Evolutionary conservation across 2,888 invertebrate genomes (phyloP).

Genomic region (Aleiodes testaceus): DNA sequence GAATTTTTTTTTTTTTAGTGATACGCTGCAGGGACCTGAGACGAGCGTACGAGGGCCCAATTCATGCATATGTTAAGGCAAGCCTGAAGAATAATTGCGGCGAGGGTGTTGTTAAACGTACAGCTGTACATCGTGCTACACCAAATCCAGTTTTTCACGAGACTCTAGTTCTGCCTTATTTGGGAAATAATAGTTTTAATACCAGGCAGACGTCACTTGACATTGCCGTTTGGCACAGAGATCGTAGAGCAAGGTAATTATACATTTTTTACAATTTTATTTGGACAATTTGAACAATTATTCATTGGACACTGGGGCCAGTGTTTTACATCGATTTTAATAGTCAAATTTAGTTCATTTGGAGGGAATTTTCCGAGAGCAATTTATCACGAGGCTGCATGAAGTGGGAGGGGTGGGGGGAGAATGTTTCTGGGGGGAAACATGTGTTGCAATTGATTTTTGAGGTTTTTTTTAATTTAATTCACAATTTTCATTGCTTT

Average conservation of each 20-base stretch:
- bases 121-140: conserved; percentile 86
- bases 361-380: conserved; percentile 6
- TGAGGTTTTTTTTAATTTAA: too few relatives aligned
- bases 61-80: conserved; percentile 90
- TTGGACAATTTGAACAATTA: neutral
- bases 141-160: conserved; percentile 87
- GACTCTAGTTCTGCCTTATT: conserved; percentile 81
- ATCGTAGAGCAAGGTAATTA: conserved; percentile 86
- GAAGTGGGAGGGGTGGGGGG: neutral
- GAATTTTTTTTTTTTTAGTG: conserved; percentile 74
- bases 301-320: neutral
- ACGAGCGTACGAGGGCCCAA: conserved; percentile 79
- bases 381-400: conserved; percentile 6
- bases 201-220: conserved; percentile 77
- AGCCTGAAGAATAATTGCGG: conserved; percentile 70
- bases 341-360: conserved; percentile 25
- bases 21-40: conserved; percentile 85
- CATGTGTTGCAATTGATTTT: too few relatives aligned
- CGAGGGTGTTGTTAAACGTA: conserved; percentile 82
- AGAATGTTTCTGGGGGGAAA: too few relatives aligned
- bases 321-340: conserved; percentile 23
- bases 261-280: neutral
- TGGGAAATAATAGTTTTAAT: conserved; percentile 70
- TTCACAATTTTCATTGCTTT: too few relatives aligned
- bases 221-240: conserved; percentile 90